phyloP scores from a whole-genome alignment of 2,888 invertebrate species.

The Plebejus argus region DNA sequence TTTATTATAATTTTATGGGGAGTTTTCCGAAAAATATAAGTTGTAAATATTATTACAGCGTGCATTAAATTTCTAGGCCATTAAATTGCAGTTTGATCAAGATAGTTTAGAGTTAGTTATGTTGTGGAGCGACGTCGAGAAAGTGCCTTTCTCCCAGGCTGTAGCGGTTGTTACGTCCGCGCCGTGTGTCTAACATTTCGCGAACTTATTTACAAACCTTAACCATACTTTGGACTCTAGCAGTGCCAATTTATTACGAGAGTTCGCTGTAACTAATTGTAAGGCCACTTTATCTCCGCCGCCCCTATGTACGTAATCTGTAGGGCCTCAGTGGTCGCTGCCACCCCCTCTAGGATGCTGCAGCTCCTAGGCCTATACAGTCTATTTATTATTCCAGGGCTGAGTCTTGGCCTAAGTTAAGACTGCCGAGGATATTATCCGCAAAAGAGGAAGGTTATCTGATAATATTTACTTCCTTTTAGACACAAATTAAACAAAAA shows the following conservation, averaged over 20 bases:
- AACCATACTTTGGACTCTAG: neutral
- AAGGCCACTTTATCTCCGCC: too few relatives aligned
- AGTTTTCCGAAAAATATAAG: neutral
- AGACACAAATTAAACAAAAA: neutral
- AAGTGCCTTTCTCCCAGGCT: constrained; percentile 75
- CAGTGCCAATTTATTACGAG: too few relatives aligned
- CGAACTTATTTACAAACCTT: constrained; percentile 50
- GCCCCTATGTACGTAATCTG: too few relatives aligned
- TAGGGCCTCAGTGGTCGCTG: too few relatives aligned
- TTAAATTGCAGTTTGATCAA: constrained; percentile 24
- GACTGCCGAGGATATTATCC: neutral
- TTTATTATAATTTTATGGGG: neutral
- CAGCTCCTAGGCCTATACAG: too few relatives aligned
- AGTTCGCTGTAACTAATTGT: too few relatives aligned
- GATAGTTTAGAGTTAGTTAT: constrained; percentile 27
- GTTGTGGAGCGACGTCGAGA: constrained; percentile 59
- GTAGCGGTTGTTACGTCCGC: constrained; percentile 52
- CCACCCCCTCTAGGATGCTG: too few relatives aligned
- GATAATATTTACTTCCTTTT: neutral
- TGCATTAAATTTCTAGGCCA: neutral
- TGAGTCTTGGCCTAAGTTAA: neutral
- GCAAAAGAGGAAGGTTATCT: too few relatives aligned
- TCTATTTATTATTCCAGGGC: too few relatives aligned
- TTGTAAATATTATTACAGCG: neutral
- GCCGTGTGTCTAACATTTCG: constrained; percentile 62